Evolutionary conservation across 2,797 vertebrate species (phyloP).

Genomic region (Pipistrellus pipistrellus): DNA sequence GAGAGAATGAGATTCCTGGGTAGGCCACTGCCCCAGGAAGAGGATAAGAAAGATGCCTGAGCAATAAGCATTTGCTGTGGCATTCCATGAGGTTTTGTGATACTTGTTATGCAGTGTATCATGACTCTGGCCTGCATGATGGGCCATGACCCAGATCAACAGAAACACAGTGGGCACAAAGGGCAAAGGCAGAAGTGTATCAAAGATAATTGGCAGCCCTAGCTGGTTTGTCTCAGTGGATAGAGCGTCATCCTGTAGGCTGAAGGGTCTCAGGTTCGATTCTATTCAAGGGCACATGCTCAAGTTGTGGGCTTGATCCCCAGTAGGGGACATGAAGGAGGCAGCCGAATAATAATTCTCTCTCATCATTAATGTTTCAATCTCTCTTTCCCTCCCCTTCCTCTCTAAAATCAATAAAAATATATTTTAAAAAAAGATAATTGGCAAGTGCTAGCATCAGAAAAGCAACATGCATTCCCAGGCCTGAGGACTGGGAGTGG

Average conservation of each 20-base stretch:
- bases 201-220: background rate
- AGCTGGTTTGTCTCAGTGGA: too few species aligned
- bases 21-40: background rate
- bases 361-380: too few species aligned
- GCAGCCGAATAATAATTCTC: too few species aligned
- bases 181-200: background rate
- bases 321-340: too few species aligned
- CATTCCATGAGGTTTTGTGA: background rate
- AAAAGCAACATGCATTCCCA: background rate
- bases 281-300: too few species aligned
- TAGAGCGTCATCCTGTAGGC: too few species aligned
- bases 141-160: background rate
- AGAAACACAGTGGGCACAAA: background rate
- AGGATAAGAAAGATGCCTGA: background rate
- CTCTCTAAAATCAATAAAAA: too few species aligned
- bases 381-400: too few species aligned
- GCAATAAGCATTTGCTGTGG: background rate
- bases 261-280: too few species aligned
- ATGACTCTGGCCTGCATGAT: background rate
- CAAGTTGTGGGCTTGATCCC: too few species aligned
- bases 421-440: background rate
- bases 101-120: background rate
- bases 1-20: background rate
- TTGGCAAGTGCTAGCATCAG: background rate
- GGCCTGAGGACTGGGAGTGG: too few species aligned